A percentile compares a stretch with the other conserved stretches of the same genome.
phyloP scores from a whole-genome alignment of 2,113 vertebrate genomes.

The Cariama cristata region DNA sequence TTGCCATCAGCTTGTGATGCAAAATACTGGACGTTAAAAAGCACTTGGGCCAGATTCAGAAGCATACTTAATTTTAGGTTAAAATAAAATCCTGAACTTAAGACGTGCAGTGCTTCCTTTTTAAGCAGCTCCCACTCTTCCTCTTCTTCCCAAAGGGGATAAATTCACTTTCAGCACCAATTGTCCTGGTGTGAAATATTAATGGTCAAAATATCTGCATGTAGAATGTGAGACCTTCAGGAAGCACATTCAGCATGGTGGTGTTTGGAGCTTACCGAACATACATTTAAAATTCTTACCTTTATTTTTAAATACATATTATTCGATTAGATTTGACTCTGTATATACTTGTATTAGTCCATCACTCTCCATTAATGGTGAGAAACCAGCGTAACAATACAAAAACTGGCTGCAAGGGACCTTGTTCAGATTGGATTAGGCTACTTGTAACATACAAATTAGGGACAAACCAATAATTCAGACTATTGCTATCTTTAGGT shows the following conservation, averaged over 20 bases:
- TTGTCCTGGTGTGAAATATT: neutral
- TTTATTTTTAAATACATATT: neutral
- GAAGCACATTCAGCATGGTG: neutral
- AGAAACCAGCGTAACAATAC: neutral
- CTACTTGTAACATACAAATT: neutral
- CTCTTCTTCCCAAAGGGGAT: neutral
- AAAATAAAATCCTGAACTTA: neutral
- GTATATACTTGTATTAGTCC: neutral
- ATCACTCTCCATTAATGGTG: neutral
- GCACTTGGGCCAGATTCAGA: neutral
- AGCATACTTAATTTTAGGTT: neutral
- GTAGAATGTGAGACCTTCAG: neutral
- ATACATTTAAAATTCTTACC: neutral
- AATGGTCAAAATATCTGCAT: neutral
- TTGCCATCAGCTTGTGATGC: neutral
- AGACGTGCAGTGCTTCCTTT: neutral
- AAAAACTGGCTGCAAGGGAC: neutral
- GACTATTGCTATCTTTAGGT: neutral
- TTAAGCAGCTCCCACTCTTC: neutral
- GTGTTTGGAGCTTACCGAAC: neutral
- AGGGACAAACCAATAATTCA: neutral
- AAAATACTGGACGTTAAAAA: neutral
- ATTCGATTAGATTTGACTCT: neutral
- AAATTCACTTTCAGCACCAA: neutral
- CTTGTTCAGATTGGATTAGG: neutral